Base-by-base conservation (phyloP, 53 echinoderm and acorn worm genomes). In the Echinarachnius parma region DNA sequence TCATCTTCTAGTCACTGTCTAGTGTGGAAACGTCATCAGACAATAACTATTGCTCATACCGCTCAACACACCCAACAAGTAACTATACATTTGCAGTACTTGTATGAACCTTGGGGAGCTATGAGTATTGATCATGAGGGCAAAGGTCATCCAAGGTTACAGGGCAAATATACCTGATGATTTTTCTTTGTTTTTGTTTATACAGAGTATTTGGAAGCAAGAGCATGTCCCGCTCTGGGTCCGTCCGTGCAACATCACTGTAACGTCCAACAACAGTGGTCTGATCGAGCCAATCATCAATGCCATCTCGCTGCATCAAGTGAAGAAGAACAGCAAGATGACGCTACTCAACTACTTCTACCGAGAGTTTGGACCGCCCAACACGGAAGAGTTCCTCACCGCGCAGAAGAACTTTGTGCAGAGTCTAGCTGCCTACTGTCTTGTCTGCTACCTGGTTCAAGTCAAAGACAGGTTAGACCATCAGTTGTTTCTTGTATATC, bases 341-440 rank as follows among this genome's bases (percentile, higher is more conserved):
- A 88, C 96, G 0, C 77, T 96, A 53, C 84, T 84, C 20, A 85
- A 87, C 53, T 96, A 96, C 77, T 96, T 96, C 74, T 83, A 84
- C 49, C 75, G 57, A 49, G 96, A 96, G 78, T 96, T 96, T 80
- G 96, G 96, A 8, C 91, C 91, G 2, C 85, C 91, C 14, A 85
- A 80, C 72, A 85, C 96, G 0, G 96, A 96, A 60, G 91, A 57
- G 11, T 96, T 87, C 79, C 83, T 96, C 56, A 91, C 87, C 0
- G 91, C 96, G 1, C 96, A 96, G 87, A 96, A 87, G 77, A 96
- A 96, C 85, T 96, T 96, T 82, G 96, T 96, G 2, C 96, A 96
- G 80, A 96, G 96, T 58, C 79, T 87, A 47, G 96, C 96, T 0
- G 96, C 96, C 16, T 96, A 96, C 75, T 96, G 91, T 42, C 76